Evolutionary conservation across 2,888 invertebrate genomes (phyloP), one percentile per base, ranked within the genome.

Genomic region (Cyclophora punctaria): DNA sequence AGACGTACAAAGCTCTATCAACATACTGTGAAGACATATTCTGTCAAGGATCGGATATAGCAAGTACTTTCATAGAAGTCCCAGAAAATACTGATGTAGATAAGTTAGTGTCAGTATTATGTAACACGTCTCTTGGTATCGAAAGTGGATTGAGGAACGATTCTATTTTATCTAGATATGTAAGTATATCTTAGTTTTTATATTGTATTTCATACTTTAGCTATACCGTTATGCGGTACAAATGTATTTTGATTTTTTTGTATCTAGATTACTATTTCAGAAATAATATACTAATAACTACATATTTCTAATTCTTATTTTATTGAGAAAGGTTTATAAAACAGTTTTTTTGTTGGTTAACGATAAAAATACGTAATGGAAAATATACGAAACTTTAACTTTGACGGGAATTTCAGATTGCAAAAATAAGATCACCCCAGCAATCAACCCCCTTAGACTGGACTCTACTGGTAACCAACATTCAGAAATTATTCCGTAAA

Each of bases 1-100:
- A 89, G 89, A 80, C 81, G 0, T 80, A 80, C 56, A 79, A 67
- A 60, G 63, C 79, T 0, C 51, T 89, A 6, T 80, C 84, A 0
- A 78, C 80, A 0, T 66, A 78, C 43, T 73, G 75, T 20, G 57
- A 66, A 51, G 76, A 77, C 1, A 75, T 89, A 0, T 54, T 86
- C 7, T 89, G 89, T 56, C 58, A 66, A 3, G 80, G 81, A 2
- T 62, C 65, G 0, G 70, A 71, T 0, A 66, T 61, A 2, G 78
- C 83, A 0, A 57, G 67, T 0, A 47, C 49, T 1, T 86, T 73
- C 50, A 47, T 87, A 1, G 60, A 69, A 3, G 60, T 84, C 1
- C 75, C 83, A 0, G 3, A 55, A 2, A 58, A 61, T 3, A 48
- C 55, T 0, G 57, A 70, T 34, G 54, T 52, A 3, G 68, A 66